Evolutionary conservation across 1,140 invertebrate genomes (phyloP).

Genomic region (Augochlora pura): DNA sequence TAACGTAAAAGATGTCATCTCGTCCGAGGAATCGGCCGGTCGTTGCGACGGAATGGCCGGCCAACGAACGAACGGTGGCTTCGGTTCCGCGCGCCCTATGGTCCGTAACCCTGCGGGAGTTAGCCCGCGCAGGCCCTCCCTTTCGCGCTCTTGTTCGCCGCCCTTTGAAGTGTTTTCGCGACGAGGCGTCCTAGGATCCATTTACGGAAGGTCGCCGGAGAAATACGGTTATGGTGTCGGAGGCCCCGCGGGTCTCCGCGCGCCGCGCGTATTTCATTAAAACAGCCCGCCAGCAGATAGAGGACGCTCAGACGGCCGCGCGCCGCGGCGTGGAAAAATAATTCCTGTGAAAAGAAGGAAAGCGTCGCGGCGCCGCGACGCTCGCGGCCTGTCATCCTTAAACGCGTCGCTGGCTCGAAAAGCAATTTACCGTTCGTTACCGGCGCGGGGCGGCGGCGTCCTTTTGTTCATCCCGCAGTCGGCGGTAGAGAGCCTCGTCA

Average conservation of each 20-base stretch:
- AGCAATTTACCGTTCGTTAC: slow-evolving; percentile 26
- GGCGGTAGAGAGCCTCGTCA: too few species aligned
- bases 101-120: neutral
- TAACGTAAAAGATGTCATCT: too few species aligned
- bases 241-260: neutral
- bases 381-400: neutral
- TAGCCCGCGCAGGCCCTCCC: neutral
- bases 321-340: neutral
- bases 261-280: neutral
- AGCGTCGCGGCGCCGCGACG: too few species aligned
- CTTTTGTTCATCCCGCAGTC: neutral
- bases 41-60: too few species aligned
- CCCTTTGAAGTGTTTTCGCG: neutral
- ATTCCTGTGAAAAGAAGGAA: neutral
- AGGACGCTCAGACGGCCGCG: too few species aligned
- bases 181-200: neutral
- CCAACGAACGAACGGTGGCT: too few species aligned
- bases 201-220: neutral
- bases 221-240: neutral
- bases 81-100: too few species aligned
- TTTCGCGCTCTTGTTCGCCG: neutral
- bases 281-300: neutral
- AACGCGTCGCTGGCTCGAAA: neutral
- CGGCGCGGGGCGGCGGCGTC: neutral
- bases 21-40: too few species aligned